Evolutionary conservation across 2,113 vertebrate species (phyloP).

Genomic region (Sakesphorus luctuosus): DNA sequence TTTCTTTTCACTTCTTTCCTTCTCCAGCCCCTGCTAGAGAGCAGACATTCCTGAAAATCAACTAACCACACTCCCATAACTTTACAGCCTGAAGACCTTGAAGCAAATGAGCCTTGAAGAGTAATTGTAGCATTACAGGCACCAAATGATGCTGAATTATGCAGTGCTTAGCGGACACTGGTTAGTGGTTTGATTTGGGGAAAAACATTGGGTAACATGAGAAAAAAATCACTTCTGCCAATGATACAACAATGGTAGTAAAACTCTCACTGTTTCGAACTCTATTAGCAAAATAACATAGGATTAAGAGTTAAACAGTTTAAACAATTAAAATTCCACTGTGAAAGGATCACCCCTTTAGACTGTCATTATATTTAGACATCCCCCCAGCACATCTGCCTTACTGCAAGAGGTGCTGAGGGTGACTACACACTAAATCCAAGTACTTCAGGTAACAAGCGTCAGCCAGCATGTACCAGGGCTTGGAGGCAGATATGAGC

Average conservation of each 20-base stretch:
- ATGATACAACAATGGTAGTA: not conserved
- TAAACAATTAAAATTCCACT: not conserved
- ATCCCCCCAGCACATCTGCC: not conserved
- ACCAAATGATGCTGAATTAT: conserved; percentile 67
- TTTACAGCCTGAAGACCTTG: conserved; percentile 61
- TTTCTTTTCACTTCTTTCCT: not conserved
- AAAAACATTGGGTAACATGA: not conserved
- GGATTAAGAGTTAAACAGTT: not conserved
- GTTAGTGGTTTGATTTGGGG: not conserved
- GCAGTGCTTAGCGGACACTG: not conserved
- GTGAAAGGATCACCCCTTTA: not conserved
- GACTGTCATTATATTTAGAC: not conserved
- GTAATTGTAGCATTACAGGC: conserved; percentile 65
- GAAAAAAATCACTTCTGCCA: not conserved
- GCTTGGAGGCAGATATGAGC: not conserved
- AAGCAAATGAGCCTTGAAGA: conserved; percentile 70
- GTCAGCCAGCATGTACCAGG: not conserved
- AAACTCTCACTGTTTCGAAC: not conserved
- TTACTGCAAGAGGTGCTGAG: not conserved
- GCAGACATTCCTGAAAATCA: conserved; percentile 67
- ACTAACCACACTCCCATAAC: conserved; percentile 38
- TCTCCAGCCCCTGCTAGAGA: conserved; percentile 20
- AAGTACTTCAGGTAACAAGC: not conserved
- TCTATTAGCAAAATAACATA: not conserved
- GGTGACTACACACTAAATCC: not conserved